These are phyloP conservation scores for Nixonia krombeini DNA, from an alignment of 1,140 invertebrate species.

Conservation along the genomic window DNA sequence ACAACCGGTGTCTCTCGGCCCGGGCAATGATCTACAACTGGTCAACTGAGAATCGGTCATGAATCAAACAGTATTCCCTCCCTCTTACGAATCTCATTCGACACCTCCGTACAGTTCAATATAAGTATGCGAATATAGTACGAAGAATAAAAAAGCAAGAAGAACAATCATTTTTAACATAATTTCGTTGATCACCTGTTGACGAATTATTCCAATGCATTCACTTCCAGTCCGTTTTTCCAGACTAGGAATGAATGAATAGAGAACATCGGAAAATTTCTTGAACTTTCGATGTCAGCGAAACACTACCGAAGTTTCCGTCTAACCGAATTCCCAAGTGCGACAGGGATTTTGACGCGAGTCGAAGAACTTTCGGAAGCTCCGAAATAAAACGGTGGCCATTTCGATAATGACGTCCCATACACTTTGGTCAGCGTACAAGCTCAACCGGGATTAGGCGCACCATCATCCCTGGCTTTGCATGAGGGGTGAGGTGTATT, in stretches of 20 bases:
- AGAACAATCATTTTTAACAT: background rate
- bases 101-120: background rate
- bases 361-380: conserved; percentile 30
- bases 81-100: background rate
- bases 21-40: conserved; percentile 62
- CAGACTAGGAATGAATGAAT: too few species aligned
- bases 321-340: conserved; percentile 27
- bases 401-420: conserved; percentile 68
- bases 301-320: conserved; percentile 44
- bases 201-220: too few species aligned
- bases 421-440: conserved; percentile 54
- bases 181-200: conserved; percentile 3
- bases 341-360: conserved; percentile 26
- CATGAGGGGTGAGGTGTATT: conserved; percentile 43
- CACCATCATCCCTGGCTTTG: conserved; percentile 56
- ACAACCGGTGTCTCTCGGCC: conserved; percentile 60
- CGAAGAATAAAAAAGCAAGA: background rate
- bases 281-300: too few species aligned
- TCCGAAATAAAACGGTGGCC: conserved; percentile 63
- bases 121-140: background rate
- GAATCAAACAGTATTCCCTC: too few species aligned
- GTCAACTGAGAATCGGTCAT: conserved; percentile 52
- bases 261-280: conserved; percentile 27
- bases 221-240: too few species aligned
- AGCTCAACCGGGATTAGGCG: conserved; percentile 64